Percentiles rank a stretch among this genome's conserved stretches.
phyloP scores from a whole-genome alignment of 1,140 invertebrate species.

The Xylocopa sonorina region DNA sequence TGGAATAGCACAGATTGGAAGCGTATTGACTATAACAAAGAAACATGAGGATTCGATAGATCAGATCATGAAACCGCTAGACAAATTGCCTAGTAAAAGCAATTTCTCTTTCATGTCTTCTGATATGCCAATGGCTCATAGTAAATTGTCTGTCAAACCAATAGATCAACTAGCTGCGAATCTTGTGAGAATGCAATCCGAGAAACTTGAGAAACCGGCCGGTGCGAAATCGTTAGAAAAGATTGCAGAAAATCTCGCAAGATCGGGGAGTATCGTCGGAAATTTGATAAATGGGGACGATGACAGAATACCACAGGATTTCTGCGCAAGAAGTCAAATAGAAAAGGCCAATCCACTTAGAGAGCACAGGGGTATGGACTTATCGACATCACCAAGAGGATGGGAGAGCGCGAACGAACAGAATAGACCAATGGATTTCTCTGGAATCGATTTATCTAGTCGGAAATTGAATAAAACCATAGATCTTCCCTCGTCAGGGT shows the following conservation, averaged over 20 bases:
- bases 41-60: slow-evolving; percentile 54
- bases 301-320: slow-evolving; percentile 65
- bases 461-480: slow-evolving; percentile 70
- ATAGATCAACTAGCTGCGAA: slow-evolving; percentile 79
- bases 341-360: slow-evolving; percentile 61
- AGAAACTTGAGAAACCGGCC: slow-evolving; percentile 76
- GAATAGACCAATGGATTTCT: slow-evolving; percentile 75
- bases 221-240: slow-evolving; percentile 76
- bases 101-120: slow-evolving; percentile 53
- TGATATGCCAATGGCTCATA: slow-evolving; percentile 58
- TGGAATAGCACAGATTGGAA: slow-evolving; percentile 34
- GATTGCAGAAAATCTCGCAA: slow-evolving; percentile 78
- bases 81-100: slow-evolving; percentile 64
- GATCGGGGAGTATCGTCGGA: slow-evolving; percentile 67
- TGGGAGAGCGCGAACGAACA: slow-evolving; percentile 74
- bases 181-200: slow-evolving; percentile 75
- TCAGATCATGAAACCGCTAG: slow-evolving; percentile 54
- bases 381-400: slow-evolving; percentile 73
- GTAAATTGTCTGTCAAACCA: slow-evolving; percentile 75
- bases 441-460: slow-evolving; percentile 80
- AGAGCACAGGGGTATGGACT: slow-evolving; percentile 74
- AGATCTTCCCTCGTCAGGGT: slow-evolving; percentile 63
- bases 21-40: slow-evolving; percentile 40
- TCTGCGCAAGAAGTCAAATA: slow-evolving; percentile 56
- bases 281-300: slow-evolving; percentile 68